Evolutionary conservation across 2,888 invertebrate genomes (phyloP), one percentile per base, ranked within the genome.

Genomic region (Tortricodes alternella): DNA sequence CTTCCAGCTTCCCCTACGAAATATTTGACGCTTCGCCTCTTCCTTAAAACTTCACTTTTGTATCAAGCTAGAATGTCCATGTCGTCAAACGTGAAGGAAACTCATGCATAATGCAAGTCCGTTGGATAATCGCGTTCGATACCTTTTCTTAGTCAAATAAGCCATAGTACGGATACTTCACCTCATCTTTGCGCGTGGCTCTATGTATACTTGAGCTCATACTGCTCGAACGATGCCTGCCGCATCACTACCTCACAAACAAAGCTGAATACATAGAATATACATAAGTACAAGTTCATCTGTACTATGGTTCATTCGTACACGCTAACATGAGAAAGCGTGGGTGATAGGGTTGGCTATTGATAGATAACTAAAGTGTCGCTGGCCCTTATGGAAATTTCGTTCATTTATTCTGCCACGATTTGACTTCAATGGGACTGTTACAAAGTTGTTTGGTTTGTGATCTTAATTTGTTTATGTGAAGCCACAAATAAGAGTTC

Each of bases 121-220:
- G 41, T 41, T 73, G 78, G 80, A 85, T 87, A 85, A 88, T 87
- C 85, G 75, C 62, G 64, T 67, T 74, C 76, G 74, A 83, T 83
- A 76, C 78, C 78, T 85, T 85, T 89, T 89, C 88, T 87, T 87
- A 89, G 88, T 85, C 87, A 89, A 89, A 88, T 89, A 86, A 83
- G 82, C 76, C 66, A 84, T 87, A 86, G 85, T 84, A 71, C 70
- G 65, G 67, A 73, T 71, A 29, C 29, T n/a, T 29, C 11, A 29
- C n/a, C n/a, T n/a, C n/a, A n/a, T n/a, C n/a, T n/a, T n/a, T n/a
- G n/a, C n/a, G n/a, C n/a, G n/a, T n/a, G n/a, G n/a, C n/a, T n/a
- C n/a, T n/a, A n/a, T n/a, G n/a, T n/a, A n/a, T n/a, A n/a, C n/a
- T n/a, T n/a, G n/a, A n/a, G n/a, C n/a, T n/a, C n/a, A n/a, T n/a